Evolutionary conservation across 2,113 vertebrate genomes (phyloP).

Genomic region (Irena cyanogastra): DNA sequence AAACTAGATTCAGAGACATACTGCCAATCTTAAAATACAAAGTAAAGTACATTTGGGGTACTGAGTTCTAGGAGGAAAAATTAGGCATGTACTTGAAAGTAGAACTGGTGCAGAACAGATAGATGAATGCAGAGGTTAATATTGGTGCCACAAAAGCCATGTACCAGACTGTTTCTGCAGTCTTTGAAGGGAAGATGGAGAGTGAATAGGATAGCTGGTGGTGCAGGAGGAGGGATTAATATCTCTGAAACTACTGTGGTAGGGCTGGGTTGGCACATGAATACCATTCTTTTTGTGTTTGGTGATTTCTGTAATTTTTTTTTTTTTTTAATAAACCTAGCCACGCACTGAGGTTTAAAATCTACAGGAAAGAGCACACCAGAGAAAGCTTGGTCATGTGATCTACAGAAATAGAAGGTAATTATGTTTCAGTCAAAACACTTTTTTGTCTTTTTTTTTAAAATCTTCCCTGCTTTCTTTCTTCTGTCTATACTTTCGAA

Average conservation of each 20-base stretch:
- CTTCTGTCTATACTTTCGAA: not conserved
- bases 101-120: not conserved
- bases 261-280: not conserved
- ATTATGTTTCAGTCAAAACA: not conserved
- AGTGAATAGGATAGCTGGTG: accelerated
- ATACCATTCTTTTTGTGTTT: not conserved
- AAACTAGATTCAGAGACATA: not conserved
- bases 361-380: not conserved
- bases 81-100: not conserved
- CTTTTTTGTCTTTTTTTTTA: not conserved
- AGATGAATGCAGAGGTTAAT: accelerated
- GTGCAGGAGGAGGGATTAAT: not conserved
- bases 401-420: not conserved
- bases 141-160: not conserved
- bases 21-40: not conserved
- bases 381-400: not conserved
- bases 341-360: not conserved
- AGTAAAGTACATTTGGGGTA: not conserved
- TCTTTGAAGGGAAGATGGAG: not conserved
- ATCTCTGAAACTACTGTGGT: not conserved
- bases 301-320: not conserved
- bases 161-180: not conserved
- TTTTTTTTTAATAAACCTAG: not conserved
- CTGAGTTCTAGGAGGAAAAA: not conserved
- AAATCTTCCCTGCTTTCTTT: not conserved